Conservation (phyloP, 92 coral and sea anemone genomes). For the Umimayanthus chanpuru region DNA sequence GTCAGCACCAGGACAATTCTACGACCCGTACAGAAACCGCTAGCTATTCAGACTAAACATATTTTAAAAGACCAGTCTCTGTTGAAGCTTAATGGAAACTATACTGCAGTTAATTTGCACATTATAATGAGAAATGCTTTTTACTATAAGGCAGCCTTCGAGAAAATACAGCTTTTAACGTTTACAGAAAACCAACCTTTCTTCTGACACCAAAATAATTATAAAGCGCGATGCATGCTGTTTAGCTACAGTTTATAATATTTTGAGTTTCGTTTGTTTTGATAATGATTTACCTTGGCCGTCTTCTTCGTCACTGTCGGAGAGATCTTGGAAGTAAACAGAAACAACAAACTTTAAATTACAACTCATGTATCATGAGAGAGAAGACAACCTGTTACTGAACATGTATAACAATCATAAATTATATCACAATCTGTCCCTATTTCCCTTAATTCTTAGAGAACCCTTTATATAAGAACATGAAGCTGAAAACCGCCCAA, state of each 20-base stretch:
- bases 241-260: not conserved
- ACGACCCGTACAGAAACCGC: too few relatives aligned
- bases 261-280: not conserved
- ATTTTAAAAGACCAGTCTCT: not conserved
- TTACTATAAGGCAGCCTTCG: not conserved
- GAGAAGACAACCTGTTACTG: not conserved
- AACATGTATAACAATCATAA: not conserved
- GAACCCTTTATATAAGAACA: too few relatives aligned
- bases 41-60: too few relatives aligned
- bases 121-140: not conserved
- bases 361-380: not conserved
- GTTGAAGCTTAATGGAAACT: not conserved
- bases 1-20: too few relatives aligned
- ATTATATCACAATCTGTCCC: not conserved
- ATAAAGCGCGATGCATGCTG: too few relatives aligned
- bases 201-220: not conserved
- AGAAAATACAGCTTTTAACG: not conserved
- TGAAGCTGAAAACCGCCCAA: too few relatives aligned
- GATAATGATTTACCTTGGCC: slow-evolving; percentile 14
- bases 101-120: not conserved
- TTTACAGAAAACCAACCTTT: too few relatives aligned
- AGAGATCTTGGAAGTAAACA: slow-evolving; percentile 15
- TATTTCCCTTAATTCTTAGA: too few relatives aligned
- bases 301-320: slow-evolving; percentile 36
- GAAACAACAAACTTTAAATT: not conserved